Base-by-base conservation (phyloP, 1,140 invertebrate genomes). In the Drosophila navojoa region DNA sequence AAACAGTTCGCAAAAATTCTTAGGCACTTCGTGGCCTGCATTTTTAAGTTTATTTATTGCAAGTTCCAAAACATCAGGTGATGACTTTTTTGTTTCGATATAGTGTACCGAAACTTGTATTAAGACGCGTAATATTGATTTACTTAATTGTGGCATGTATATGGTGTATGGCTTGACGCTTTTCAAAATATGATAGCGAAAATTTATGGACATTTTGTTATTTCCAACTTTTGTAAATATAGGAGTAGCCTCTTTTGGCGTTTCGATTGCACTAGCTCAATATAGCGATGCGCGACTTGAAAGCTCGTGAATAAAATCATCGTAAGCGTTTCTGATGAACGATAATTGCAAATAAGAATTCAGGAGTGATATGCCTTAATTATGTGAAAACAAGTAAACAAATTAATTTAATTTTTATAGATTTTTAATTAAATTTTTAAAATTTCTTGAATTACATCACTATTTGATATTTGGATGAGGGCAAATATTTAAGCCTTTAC, bases 61-160 rank as follows among this genome's bases (percentile, higher is more conserved):
- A 13, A 92, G 75, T 10, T 91, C 87, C 27, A 92, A 62, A 0
- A 91, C 82, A 44, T 92, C 90, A 0, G 90, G 76, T 5, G 91
- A 90, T 19, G 91, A 92, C 42, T 91, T 91, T 13, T 80, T 77
- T 45, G 79, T 87, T 61, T 92, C 91, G 25, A 92, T 89, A 10
- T 90, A 92, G 42, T 92, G 91, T 7, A 92, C 91, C 5, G 89
- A 92, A 2, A 91, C 91, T 80, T 92, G 91, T 11, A 92, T 92
- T 7, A 92, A 70, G 6, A 92, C 91, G 0, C 91, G 76, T 2
- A 92, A 58, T 29, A 87, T 71, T 1, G 91, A 86, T 62, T 91
- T 92, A 0, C 59, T 78, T 6, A 91, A 35, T 52, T 91, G 90
- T 10, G 90, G 75, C n/a, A 79, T 53, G 22, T 69, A 91, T 7